A percentile compares a stretch with the other conserved stretches of the same genome.
Conservation (phyloP, 2,113 vertebrate species). For the Aspiorhynchus laticeps region DNA sequence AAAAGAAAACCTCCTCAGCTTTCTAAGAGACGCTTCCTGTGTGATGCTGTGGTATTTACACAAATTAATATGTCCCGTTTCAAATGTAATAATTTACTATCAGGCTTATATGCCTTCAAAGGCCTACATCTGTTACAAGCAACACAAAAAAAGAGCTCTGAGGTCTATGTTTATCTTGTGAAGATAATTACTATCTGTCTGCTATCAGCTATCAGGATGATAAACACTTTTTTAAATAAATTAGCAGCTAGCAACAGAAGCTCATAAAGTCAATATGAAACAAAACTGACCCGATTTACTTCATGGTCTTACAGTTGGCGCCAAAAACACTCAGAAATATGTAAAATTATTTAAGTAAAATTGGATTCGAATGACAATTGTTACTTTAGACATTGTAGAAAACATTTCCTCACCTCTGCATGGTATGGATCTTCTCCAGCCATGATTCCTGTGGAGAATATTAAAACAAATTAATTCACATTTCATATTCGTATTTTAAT, state of each 20-base stretch:
- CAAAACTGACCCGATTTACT: neutral
- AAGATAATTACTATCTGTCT: neutral
- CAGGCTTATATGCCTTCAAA: neutral
- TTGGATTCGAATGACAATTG: neutral
- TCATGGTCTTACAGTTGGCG: neutral
- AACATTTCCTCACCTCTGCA: conserved; percentile 34
- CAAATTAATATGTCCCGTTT: neutral
- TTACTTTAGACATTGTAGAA: neutral
- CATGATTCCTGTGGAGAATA: conserved; percentile 51
- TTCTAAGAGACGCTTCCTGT: conserved; percentile 58
- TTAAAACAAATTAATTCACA: neutral
- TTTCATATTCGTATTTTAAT: neutral
- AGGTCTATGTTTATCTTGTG: neutral
- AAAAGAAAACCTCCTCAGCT: conserved; percentile 34
- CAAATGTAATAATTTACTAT: neutral
- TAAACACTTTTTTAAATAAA: neutral
- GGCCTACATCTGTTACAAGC: neutral
- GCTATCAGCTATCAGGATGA: neutral
- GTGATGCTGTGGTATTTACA: conserved; percentile 37
- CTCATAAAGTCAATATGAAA: neutral
- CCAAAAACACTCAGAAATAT: neutral
- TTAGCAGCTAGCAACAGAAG: neutral
- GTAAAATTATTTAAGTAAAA: too few species aligned
- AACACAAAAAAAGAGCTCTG: neutral
- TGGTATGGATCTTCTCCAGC: conserved; percentile 50